These are phyloP conservation scores for Prinia subflava DNA, from an alignment of 2,113 vertebrate genomes.

Conservation along the genomic window DNA sequence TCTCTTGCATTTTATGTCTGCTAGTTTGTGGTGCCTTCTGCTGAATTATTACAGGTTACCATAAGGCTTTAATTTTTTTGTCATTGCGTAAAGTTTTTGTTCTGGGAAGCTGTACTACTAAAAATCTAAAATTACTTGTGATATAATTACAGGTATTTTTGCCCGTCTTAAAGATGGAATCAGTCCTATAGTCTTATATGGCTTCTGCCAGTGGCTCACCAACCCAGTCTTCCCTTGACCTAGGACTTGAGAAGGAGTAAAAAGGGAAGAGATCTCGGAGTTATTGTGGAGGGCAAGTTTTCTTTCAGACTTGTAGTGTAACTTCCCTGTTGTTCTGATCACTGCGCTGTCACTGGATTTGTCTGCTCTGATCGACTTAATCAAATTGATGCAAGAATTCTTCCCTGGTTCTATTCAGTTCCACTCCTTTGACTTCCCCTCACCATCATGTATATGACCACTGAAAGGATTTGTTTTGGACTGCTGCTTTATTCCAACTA, in stretches of 20 bases:
- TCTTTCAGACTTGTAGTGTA: neutral
- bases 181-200: neutral
- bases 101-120: neutral
- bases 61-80: neutral
- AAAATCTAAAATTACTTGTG: neutral
- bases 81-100: neutral
- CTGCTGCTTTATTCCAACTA: neutral
- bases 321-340: neutral
- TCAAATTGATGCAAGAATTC: accelerated
- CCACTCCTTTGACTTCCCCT: neutral
- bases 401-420: neutral
- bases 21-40: neutral
- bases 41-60: neutral
- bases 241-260: neutral
- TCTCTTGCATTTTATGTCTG: neutral
- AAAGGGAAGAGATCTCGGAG: neutral
- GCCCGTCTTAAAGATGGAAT: neutral
- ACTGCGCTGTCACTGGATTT: neutral
- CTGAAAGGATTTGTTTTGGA: neutral
- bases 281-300: neutral
- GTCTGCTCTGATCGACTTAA: neutral
- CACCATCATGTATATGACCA: accelerated
- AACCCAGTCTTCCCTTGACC: neutral
- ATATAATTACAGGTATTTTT: neutral
- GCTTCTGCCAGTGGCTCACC: neutral